These are phyloP conservation scores for Coenonympha arcania DNA, from an alignment of 2,888 invertebrate genomes.

Conservation along the genomic window DNA sequence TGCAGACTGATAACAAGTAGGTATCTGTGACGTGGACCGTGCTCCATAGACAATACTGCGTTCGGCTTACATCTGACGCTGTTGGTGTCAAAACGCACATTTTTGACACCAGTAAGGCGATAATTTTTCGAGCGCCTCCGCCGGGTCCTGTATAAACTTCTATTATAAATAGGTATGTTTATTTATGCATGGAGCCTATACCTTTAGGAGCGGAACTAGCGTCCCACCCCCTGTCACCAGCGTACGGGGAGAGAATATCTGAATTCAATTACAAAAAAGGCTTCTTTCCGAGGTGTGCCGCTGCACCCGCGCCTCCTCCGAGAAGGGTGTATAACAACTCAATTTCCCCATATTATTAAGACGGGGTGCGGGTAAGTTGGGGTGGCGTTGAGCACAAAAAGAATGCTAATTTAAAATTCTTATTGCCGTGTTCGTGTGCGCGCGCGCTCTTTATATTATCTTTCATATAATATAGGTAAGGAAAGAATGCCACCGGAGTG, in stretches of 20 bases:
- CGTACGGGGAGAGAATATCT: conserved; percentile 69
- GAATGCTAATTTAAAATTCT: conserved; percentile 75
- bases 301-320: conserved; percentile 68
- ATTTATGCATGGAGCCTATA: conserved; percentile 32
- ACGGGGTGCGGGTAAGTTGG: conserved; percentile 58
- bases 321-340: conserved; percentile 73
- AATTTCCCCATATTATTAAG: conserved; percentile 73
- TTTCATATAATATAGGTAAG: conserved; percentile 66
- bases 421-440: conserved; percentile 71
- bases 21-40: too few relatives aligned
- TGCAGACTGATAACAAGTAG: too few relatives aligned
- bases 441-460: conserved; percentile 68
- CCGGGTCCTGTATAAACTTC: too few relatives aligned
- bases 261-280: conserved; percentile 74
- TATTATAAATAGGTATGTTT: too few relatives aligned
- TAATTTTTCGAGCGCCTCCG: too few relatives aligned
- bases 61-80: too few relatives aligned
- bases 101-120: too few relatives aligned
- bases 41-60: too few relatives aligned
- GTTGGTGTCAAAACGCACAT: too few relatives aligned
- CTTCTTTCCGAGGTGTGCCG: conserved; percentile 65
- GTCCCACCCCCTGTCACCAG: conserved; percentile 56
- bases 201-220: conserved; percentile 53
- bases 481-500: conserved; percentile 67
- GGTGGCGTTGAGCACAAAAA: conserved; percentile 68